Evolutionary conservation across 2,113 vertebrate species (phyloP), one percentile per base, ranked within the genome.

Genomic region (Rafetus swinhoei): DNA sequence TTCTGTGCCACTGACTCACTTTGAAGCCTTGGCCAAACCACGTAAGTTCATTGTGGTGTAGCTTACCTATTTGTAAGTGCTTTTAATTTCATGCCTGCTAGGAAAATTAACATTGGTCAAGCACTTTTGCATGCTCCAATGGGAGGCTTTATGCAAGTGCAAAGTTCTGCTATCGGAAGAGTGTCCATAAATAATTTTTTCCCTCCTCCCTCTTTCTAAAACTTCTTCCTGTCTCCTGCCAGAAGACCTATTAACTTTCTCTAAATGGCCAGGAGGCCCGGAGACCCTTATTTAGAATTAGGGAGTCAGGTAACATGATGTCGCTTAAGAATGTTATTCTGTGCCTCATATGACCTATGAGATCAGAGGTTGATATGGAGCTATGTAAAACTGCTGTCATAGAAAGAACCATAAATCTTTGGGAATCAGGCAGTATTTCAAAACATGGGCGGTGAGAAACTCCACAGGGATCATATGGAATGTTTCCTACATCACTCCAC

Each of bases 331-430:
- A 96, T 93, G 89, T 77, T 22, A 72, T 94, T 97, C 81, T 96
- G 91, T 84, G 91, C 90, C 93, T 97, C 12, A 6, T 94, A 94
- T 97, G 96, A 97, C 93, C 85, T 87, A 91, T 96, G 93, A 96
- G 90, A 87, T 96, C 96, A 95, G 59, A 86, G 18, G 69, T 94
- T 79, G 65, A 65, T 94, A 88, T 80, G 94, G 86, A 95, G 79
- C 45, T 45, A 65, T 62, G 86, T 76, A 85, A n/a, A 54, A 86
- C 39, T 90, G 13, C 55, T 85, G 60, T 84, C 2, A 5, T 35
- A 86, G 79, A 91, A 95, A 76, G 60, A 93, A 45, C 52, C 79
- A 84, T 72, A 92, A 88, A 90, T 86, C 86, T 82, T 72, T 3
- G 0, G 1, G n/a, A 24, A 16, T 1, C 59, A 18, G 35, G 29